Evolutionary conservation across 2,113 vertebrate genomes (phyloP).

Genomic region (Falco punctatus): DNA sequence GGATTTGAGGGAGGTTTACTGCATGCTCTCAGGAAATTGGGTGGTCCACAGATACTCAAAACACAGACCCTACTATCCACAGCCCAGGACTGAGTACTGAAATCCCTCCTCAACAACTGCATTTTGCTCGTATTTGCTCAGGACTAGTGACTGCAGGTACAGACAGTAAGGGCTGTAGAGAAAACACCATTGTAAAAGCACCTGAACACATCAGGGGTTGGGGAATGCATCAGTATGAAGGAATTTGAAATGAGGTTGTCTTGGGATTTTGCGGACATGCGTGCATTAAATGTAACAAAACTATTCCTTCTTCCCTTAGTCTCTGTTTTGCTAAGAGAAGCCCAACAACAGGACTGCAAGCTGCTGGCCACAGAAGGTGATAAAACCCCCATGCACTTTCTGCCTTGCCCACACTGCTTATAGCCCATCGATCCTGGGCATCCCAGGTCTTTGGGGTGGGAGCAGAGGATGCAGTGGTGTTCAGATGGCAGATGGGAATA

Average conservation of each 20-base stretch:
- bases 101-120: background rate
- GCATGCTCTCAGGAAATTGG: background rate
- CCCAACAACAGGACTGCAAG: background rate
- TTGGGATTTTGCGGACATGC: background rate
- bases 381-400: background rate
- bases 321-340: background rate
- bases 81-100: background rate
- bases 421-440: background rate
- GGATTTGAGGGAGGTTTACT: slow-evolving; percentile 32
- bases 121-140: background rate
- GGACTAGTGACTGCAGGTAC: background rate
- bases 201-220: background rate
- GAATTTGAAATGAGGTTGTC: background rate
- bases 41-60: slow-evolving; percentile 21
- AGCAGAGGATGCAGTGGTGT: background rate
- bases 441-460: fast-evolving
- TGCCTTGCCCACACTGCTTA: background rate
- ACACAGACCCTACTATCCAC: background rate
- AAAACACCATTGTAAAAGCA: background rate
- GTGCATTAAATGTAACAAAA: background rate
- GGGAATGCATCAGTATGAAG: background rate
- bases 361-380: background rate
- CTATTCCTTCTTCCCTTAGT: background rate
- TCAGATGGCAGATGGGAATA: background rate
- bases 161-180: background rate